A percentile compares a stretch with the other conserved stretches of the same genome.
Evolutionary conservation across 2,113 vertebrate genomes (phyloP).

Genomic region (Gallinago media): DNA sequence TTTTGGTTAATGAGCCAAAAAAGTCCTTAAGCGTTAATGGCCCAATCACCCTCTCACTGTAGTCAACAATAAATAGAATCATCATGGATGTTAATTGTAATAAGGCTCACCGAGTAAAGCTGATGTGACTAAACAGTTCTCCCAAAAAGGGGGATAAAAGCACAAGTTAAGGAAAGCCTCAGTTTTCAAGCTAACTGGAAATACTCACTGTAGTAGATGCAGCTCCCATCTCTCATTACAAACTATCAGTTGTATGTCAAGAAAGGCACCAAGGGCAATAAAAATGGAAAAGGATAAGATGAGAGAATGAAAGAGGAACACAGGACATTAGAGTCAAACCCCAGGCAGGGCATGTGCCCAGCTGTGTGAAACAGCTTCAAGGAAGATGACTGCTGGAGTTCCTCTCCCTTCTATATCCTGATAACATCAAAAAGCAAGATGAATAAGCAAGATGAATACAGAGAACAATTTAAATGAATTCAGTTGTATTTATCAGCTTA

Average conservation of each 20-base stretch:
- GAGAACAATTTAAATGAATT: background rate
- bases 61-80: background rate
- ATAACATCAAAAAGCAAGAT: background rate
- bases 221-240: background rate
- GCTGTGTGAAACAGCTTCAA: background rate
- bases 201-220: background rate
- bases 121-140: background rate
- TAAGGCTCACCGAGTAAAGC: background rate
- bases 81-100: background rate
- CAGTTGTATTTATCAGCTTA: background rate
- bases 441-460: background rate
- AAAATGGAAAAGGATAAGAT: background rate
- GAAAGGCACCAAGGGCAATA: background rate
- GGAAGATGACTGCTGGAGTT: background rate
- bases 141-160: background rate
- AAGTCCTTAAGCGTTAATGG: background rate
- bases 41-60: background rate
- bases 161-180: background rate
- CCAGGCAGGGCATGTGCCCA: rapidly evolving
- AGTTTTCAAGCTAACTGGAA: background rate
- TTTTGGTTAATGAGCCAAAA: conserved; percentile 10
- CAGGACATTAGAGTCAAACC: background rate
- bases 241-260: background rate
- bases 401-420: background rate
- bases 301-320: background rate